Base-by-base conservation (phyloP, 2,888 invertebrate species). In the Epinotia brunnichana region DNA sequence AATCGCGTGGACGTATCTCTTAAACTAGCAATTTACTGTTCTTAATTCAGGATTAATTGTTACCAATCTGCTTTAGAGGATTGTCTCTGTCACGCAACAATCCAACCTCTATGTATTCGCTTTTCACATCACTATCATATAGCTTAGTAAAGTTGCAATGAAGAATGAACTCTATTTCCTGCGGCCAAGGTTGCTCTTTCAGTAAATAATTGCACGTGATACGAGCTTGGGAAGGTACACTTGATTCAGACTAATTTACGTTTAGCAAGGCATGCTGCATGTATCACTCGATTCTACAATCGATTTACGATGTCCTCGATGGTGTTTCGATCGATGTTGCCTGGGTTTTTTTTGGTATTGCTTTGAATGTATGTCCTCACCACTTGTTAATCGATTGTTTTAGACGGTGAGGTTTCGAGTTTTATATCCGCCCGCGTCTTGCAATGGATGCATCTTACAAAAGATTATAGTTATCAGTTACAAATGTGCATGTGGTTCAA, bases 1-100 rank as follows among this genome's bases (percentile, higher is more conserved):
- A n/a, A 62, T 73, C 69, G 73, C 76, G 77, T 74, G 76, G 74
- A 76, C 73, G 62, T 64, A 51, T 67, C 61, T 63, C 66, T 72
- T 74, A 73, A 69, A 62, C 57, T 41, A 60, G 63, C 53, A 72
- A 76, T 77, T 79, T 77, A 80, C 76, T 77, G 74, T 74, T 74
- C 76, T 80, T 78, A 79, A 81, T 81, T 77, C 76, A 78, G 75
- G 73, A 80, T 81, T 81, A 79, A 81, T 83, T 81, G 81, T 80
- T 80, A 74, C 75, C 69, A 76, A 76, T 75, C 63, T 76, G 48
- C 73, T 74, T 61, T 75, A 76, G 73, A 73, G 56, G 79, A 82
- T 81, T 57, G 54, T 79, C 79, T 82, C 81, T 53, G 68, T 66
- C 74, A 74, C 71, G 69, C 62, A 71, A 76, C 76, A 70, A 41